Evolutionary conservation across 2,888 invertebrate genomes (phyloP), one percentile per base, ranked within the genome.

Genomic region (Axea sp.): DNA sequence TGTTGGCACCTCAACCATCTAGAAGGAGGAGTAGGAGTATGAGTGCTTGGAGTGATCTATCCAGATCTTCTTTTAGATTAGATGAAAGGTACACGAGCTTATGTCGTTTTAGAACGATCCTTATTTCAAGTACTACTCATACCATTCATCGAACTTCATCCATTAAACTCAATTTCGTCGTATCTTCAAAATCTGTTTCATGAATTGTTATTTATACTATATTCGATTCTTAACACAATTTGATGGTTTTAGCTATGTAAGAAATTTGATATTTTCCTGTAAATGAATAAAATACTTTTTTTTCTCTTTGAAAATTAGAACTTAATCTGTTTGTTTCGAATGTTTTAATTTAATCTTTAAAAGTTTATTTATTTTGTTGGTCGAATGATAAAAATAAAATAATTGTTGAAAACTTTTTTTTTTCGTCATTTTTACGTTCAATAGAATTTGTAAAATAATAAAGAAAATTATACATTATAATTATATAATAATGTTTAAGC

Each of bases 1-100:
- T 81, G 33, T 73, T 83, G 9, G 75, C 80, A 6, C 79, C 81
- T 1, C 83, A 83, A 72, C 53, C 80, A 0, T 80, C 83, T 1
- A 81, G 78, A 62, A 77, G 84, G 19, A 79, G 84, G 22, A 87
- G 85, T 88, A 83, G 89, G 26, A 95, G 95, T 76, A 94, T 95
- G 94, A 95, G 95, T 83, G 95, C 94, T 28, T 95, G 95, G 95
- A 95, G 95, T 82, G 95, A 95, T 84, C 92, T 95, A 84, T 95
- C 95, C 82, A 91, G 95, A 60, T 94, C 94, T 78, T 95, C 94
- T 85, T 94, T 94, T 90, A 91, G 93, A 81, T 90, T 94, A 82
- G 94, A 94, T 78, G 94, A 94, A 86, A 92, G 93, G 93, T 93
- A 68, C 47, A 57, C 19, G 57, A 15, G 37, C 22, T 49, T 60